Evolutionary conservation across 1,140 invertebrate genomes (phyloP), one percentile per base, ranked within the genome.

Genomic region (Diorhabda elongata): DNA sequence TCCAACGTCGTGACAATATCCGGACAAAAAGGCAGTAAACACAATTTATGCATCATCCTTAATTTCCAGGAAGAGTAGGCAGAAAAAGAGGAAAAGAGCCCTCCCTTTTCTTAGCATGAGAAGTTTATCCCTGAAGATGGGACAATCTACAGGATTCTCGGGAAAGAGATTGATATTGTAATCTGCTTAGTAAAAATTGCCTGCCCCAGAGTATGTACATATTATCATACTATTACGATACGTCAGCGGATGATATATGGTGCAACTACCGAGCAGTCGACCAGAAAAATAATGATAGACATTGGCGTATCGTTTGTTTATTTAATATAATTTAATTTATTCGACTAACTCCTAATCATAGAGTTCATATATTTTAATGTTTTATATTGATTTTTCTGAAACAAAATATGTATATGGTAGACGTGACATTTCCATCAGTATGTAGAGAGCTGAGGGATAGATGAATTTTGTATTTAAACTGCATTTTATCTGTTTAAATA

Each of bases 211-310:
- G 74, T 78, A 72, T 78, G 76, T 79, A 80, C 78, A 80, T 76
- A 80, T 80, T 80, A 80, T 80, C 78, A 80, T 80, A 78, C 78
- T 79, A 80, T 80, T 79, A 80, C 75, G 76, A 78, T 73, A 74
- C 76, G 78, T 80, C 78, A 80, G 69, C 76, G 74, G 71, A 78
- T 80, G 78, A 80, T 80, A 69, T 79, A 80, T 76, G 73, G 74
- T 68, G 69, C 73, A 73, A 75, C 71, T 75, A 74, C 69, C 69
- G 69, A 71, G 68, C 75, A 80, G 75, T 75, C 73, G 76, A 73
- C 78, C 78, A 78, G 74, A 70, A 71, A 74, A 74, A 71, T 75
- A 74, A 67, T 76, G 66, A 70, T 58, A 60, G 70, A 61, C 67
- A 69, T 44, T 42, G 58, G 61, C 72, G 63, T 60, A 56, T 26